These are phyloP conservation scores for Drosophila tanythrix DNA, from an alignment of 2,888 invertebrate species.

Conservation along the genomic window DNA sequence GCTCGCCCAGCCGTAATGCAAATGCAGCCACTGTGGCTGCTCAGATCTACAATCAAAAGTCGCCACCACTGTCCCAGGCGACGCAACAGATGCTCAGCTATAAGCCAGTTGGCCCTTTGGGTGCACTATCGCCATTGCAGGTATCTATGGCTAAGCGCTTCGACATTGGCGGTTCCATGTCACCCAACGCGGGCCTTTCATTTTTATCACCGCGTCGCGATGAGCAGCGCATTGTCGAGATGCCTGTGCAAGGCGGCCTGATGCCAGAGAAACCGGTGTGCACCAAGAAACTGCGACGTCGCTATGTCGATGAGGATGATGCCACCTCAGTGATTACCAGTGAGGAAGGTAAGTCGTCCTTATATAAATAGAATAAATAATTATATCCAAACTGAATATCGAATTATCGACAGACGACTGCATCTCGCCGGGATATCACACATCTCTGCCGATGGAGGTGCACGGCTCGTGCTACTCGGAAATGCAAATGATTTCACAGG, in stretches of 20 bases:
- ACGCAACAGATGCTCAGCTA: constrained; percentile 83
- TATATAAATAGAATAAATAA: background rate
- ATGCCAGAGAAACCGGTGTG: constrained; percentile 84
- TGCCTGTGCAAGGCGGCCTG: constrained; percentile 81
- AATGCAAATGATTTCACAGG: constrained; percentile 85
- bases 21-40: constrained; percentile 62
- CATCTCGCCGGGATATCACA: constrained; percentile 85
- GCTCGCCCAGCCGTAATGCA: constrained; percentile 82
- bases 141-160: constrained; percentile 83
- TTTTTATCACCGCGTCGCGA: constrained; percentile 84
- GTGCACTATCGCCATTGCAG: constrained; percentile 83
- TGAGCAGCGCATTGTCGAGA: constrained; percentile 83
- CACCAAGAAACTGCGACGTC: constrained; percentile 83
- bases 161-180: constrained; percentile 83
- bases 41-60: constrained; percentile 77
- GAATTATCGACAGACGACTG: constrained; percentile 81
- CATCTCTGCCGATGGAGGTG: constrained; percentile 84
- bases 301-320: constrained; percentile 85
- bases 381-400: background rate
- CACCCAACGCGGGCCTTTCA: constrained; percentile 81
- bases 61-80: constrained; percentile 81
- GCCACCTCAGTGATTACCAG: constrained; percentile 85
- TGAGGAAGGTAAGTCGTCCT: constrained; percentile 81
- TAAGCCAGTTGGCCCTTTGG: constrained; percentile 82
- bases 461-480: constrained; percentile 85